phyloP scores from a whole-genome alignment of 2,797 vertebrate species.

The Falco naumanni region DNA sequence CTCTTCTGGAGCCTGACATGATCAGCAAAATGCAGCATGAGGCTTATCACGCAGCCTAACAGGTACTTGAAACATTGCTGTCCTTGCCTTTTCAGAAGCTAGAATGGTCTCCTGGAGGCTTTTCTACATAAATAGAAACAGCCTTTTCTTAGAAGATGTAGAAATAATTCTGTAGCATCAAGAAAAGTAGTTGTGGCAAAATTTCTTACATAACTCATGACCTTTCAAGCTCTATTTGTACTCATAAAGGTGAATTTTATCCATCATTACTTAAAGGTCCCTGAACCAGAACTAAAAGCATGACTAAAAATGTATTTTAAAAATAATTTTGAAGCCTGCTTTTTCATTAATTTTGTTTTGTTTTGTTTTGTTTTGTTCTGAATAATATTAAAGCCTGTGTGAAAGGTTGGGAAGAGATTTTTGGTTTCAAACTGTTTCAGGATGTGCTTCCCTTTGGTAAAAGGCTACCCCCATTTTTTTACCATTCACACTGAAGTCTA shows the following conservation, averaged over 20 bases:
- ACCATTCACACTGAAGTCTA: not conserved
- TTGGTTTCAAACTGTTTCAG: not conserved
- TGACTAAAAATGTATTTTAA: not conserved
- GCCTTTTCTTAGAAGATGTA: not conserved
- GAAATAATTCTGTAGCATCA: not conserved
- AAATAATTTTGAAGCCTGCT: not conserved
- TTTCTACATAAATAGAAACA: slow-evolving; percentile 18
- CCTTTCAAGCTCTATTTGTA: not conserved
- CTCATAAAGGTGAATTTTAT: not conserved
- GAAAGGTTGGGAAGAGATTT: not conserved
- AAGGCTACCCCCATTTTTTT: not conserved
- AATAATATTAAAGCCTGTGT: not conserved
- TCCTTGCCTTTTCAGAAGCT: not conserved
- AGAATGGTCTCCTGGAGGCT: not conserved
- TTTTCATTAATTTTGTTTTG: not conserved
- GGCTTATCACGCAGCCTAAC: not conserved
- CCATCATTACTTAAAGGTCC: not conserved
- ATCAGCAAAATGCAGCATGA: slow-evolving; percentile 12
- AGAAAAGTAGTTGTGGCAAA: not conserved
- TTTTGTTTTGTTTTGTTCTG: not conserved
- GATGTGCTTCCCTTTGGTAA: not conserved
- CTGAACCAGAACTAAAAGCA: not conserved
- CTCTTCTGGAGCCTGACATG: not conserved
- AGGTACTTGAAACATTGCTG: not conserved
- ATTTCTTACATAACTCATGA: not conserved